phyloP scores from a whole-genome alignment of 2,113 vertebrate genomes.

The Formicarius rufipectus region DNA sequence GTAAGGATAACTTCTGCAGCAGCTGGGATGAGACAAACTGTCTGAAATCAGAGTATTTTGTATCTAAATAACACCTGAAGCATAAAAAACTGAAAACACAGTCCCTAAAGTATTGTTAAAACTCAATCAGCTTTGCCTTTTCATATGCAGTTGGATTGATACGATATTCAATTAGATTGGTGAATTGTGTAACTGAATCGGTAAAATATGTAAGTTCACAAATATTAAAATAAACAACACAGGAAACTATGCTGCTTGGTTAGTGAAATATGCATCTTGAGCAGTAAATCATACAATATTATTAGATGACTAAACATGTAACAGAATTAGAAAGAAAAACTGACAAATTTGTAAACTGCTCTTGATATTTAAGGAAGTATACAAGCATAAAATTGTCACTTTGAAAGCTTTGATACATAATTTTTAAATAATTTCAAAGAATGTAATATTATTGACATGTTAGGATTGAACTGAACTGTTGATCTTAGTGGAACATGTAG shows the following conservation, averaged over 20 bases:
- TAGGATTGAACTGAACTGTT: background rate
- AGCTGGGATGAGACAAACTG: background rate
- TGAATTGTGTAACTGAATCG: background rate
- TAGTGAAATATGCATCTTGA: constrained; percentile 52
- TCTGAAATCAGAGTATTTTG: background rate
- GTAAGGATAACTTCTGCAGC: background rate
- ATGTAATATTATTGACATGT: background rate
- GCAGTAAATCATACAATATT: constrained; percentile 23
- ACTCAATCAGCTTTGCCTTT: background rate
- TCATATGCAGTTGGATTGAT: background rate
- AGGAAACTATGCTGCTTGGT: background rate
- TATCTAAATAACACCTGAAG: background rate
- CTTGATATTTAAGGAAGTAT: constrained; percentile 22
- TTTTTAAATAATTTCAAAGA: background rate
- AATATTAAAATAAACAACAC: constrained; percentile 24
- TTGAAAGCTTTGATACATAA: background rate
- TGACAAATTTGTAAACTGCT: background rate
- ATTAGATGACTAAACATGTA: background rate
- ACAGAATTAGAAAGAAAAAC: constrained; percentile 1
- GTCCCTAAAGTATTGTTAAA: background rate
- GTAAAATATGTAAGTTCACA: background rate
- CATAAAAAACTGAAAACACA: background rate
- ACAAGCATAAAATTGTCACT: background rate
- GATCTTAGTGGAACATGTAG: background rate
- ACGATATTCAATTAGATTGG: background rate